Conservation (phyloP, 2,888 invertebrate genomes). For the Dioctria rufipes region DNA sequence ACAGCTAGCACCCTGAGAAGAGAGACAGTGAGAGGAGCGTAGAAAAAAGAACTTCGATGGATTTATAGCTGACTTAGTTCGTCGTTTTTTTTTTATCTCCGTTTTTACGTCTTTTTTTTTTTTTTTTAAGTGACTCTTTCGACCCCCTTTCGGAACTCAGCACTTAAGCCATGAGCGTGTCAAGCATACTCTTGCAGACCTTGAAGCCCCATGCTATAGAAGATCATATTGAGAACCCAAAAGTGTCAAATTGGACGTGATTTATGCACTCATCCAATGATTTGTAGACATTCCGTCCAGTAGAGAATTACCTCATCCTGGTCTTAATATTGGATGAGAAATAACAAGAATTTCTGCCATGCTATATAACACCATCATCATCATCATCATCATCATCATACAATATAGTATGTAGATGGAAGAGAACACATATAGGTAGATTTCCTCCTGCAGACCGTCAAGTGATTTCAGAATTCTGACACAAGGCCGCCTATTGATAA, state of each 20-base stretch:
- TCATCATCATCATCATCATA: too few species aligned
- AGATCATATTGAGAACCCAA: slow-evolving; percentile 56
- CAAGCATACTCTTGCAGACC: neutral
- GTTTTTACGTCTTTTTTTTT: neutral
- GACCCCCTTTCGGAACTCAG: slow-evolving; percentile 27
- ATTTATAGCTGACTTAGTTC: slow-evolving; percentile 56
- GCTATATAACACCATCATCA: slow-evolving; percentile 16
- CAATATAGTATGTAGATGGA: neutral
- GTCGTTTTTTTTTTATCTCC: slow-evolving; percentile 21
- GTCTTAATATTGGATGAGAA: slow-evolving; percentile 16
- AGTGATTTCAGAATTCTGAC: slow-evolving; percentile 49
- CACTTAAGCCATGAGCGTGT: slow-evolving; percentile 40
- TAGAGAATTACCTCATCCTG: slow-evolving; percentile 48
- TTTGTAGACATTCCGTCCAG: slow-evolving; percentile 56
- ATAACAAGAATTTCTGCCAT: slow-evolving; percentile 31
- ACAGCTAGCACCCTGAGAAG: slow-evolving; percentile 1
- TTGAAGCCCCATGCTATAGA: slow-evolving; percentile 2
- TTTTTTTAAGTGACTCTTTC: slow-evolving; percentile 46
- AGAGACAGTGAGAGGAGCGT: neutral
- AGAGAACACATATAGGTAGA: slow-evolving; percentile 15
- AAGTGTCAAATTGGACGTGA: slow-evolving; percentile 58
- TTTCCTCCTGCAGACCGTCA: slow-evolving; percentile 35
- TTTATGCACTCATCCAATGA: slow-evolving; percentile 57
- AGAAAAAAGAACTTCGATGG: slow-evolving; percentile 45
- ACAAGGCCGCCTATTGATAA: slow-evolving; percentile 27